A percentile compares a stretch with the other conserved stretches of the same genome.
phyloP scores from a whole-genome alignment of 1,140 invertebrate genomes.

The Physella acuta region DNA sequence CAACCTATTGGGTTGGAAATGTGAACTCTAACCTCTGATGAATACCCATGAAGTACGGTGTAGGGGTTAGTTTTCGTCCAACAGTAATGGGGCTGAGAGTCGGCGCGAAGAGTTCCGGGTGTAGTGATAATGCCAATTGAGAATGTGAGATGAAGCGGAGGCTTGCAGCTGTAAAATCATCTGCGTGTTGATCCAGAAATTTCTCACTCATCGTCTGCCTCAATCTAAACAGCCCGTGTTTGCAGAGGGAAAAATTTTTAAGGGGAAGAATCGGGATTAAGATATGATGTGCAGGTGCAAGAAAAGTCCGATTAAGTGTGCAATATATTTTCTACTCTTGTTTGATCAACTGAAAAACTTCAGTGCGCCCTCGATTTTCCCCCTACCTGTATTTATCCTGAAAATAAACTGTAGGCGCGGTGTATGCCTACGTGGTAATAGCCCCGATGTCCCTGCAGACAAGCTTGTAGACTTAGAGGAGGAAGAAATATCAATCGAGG shows the following conservation, averaged over 20 bases:
- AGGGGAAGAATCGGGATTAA: background rate
- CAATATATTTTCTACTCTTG: background rate
- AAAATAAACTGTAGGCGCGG: background rate
- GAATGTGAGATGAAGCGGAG: background rate
- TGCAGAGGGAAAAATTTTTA: background rate
- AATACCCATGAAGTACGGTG: conserved; percentile 11
- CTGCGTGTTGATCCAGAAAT: conserved; percentile 11
- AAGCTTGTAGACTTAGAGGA: no score
- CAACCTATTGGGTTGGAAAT: conserved; percentile 20
- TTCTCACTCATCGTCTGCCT: background rate
- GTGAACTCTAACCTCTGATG: conserved; percentile 18
- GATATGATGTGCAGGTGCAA: background rate
- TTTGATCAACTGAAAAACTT: background rate
- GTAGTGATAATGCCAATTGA: conserved; percentile 1
- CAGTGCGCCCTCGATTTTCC: background rate
- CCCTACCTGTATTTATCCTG: background rate
- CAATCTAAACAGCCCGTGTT: conserved; percentile 8
- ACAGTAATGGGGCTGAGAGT: background rate
- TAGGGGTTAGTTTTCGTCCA: background rate
- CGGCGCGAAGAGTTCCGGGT: background rate
- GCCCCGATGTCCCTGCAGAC: no score
- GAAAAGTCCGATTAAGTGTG: background rate
- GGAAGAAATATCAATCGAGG: no score
- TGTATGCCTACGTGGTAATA: no score
- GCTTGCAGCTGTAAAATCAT: conserved; percentile 21